These are phyloP conservation scores for Latrodectus elegans DNA, from an alignment of 2,888 invertebrate species.

Conservation along the genomic window DNA sequence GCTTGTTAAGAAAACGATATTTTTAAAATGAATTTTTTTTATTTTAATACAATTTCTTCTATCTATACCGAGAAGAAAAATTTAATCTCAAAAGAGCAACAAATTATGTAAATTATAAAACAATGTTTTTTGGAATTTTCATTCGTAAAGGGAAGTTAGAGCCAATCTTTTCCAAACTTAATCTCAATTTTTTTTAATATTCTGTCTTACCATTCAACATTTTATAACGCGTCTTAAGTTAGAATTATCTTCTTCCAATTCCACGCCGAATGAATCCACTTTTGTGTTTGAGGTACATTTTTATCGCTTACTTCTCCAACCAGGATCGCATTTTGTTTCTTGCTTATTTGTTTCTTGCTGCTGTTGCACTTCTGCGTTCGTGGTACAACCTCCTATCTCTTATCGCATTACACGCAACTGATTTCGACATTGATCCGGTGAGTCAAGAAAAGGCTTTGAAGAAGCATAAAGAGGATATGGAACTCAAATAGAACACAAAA, in stretches of 20 bases:
- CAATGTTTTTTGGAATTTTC: too few species aligned
- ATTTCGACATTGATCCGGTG: constrained; percentile 15
- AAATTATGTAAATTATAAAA: too few species aligned
- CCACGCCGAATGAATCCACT: not conserved
- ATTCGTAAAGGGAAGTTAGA: too few species aligned
- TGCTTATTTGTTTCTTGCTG: not conserved
- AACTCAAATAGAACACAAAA: not conserved
- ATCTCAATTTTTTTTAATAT: too few species aligned
- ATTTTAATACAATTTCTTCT: too few species aligned
- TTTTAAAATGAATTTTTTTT: too few species aligned
- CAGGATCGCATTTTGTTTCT: constrained; percentile 9
- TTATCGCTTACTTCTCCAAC: constrained; percentile 6
- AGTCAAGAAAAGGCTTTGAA: constrained; percentile 21
- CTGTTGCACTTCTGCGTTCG: constrained; percentile 19
- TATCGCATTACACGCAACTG: constrained; percentile 33
- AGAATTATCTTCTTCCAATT: not conserved
- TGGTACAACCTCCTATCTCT: constrained; percentile 34
- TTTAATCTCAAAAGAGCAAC: too few species aligned
- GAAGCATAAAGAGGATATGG: constrained; percentile 15
- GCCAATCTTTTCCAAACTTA: too few species aligned
- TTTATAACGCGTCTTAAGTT: not conserved
- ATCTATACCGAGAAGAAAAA: too few species aligned
- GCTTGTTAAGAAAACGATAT: too few species aligned
- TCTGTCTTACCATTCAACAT: too few species aligned
- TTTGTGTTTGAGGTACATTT: constrained; percentile 5